phyloP scores from a whole-genome alignment of 2,797 vertebrate species.

The Sebastes nivosus region DNA sequence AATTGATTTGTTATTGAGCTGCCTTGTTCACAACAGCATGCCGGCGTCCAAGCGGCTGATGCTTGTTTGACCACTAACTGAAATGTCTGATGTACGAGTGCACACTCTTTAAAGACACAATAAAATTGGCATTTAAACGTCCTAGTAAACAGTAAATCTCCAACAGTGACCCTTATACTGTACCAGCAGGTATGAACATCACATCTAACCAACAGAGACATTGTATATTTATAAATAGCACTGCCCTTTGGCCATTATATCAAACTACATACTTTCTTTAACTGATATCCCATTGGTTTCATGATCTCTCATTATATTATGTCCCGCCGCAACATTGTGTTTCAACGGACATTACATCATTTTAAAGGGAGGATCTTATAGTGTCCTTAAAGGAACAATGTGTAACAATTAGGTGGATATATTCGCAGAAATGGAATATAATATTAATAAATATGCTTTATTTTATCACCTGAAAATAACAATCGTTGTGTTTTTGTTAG shows the following conservation, averaged over 20 bases:
- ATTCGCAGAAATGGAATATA: too few relatives aligned
- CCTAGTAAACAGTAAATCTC: not conserved
- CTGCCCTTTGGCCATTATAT: not conserved
- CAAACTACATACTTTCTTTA: not conserved
- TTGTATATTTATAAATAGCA: not conserved
- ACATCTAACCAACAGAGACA: not conserved
- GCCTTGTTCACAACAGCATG: not conserved
- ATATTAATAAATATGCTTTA: too few relatives aligned
- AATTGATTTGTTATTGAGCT: not conserved
- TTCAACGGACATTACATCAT: not conserved
- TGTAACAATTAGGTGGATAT: too few relatives aligned
- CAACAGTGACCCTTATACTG: not conserved
- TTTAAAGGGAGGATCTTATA: not conserved
- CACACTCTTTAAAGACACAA: not conserved
- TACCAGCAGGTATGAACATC: not conserved
- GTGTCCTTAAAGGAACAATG: not conserved
- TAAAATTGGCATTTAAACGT: not conserved
- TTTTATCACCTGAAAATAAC: too few relatives aligned
- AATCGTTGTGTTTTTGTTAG: too few relatives aligned
- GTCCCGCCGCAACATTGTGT: not conserved
- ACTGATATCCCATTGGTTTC: not conserved
- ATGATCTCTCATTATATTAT: not conserved
- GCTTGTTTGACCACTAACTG: not conserved
- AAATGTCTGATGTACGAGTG: not conserved
- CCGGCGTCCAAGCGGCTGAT: not conserved